Evolutionary conservation across 2,113 vertebrate species (phyloP).

Genomic region (Indri indri): DNA sequence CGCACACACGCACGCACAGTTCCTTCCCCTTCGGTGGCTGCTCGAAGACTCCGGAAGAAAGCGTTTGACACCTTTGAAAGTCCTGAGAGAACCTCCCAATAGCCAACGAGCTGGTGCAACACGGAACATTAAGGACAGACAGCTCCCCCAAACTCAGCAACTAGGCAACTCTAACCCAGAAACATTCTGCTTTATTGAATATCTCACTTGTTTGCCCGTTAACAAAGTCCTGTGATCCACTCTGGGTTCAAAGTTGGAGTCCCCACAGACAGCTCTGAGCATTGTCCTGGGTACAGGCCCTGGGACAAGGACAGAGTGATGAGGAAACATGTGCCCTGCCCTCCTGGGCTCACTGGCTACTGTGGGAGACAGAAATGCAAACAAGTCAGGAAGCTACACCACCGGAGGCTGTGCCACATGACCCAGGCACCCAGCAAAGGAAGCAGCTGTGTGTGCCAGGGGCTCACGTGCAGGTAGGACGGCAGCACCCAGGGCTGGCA

Average conservation of each 20-base stretch:
- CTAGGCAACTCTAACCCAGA: no score
- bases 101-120: not conserved
- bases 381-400: not conserved
- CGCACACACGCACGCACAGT: not conserved
- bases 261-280: not conserved
- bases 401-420: not conserved
- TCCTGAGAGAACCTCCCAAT: not conserved
- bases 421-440: not conserved
- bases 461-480: not conserved
- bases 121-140: not conserved
- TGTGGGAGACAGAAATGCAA: accelerated
- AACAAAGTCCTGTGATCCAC: not conserved
- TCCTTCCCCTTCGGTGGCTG: no score
- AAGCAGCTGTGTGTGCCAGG: no score
- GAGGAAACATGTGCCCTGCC: accelerated
- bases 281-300: accelerated
- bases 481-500: not conserved
- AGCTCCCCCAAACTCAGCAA: not conserved
- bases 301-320: accelerated
- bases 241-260: not conserved
- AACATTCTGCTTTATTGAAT: accelerated
- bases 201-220: accelerated
- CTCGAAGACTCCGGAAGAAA: not conserved
- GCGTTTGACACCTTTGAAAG: not conserved
- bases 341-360: not conserved